Base-by-base conservation (phyloP, 2,888 invertebrate genomes). In the Pollenia amentaria region DNA sequence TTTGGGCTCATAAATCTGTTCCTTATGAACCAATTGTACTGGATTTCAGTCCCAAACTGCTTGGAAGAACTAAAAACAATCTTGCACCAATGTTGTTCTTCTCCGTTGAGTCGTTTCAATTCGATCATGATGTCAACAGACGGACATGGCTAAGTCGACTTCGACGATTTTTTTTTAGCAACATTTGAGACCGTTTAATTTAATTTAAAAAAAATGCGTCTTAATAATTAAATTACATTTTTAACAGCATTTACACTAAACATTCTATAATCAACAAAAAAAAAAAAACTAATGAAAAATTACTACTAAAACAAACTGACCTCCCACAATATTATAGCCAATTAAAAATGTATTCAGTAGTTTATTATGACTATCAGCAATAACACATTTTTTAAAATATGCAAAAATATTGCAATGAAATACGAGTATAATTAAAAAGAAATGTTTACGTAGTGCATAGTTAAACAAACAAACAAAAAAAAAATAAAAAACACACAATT, bases 251-350 rank as follows among this genome's bases (percentile, higher is more conserved):
- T 51, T 51, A 16, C 10, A 21, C 18, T 11, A 6, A 6, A 29
- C 6, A 29, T 29, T 29, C 29, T 21, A 11, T 21, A 14, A 21
- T 29, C 3, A 29, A 29, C 6, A 55, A 55, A 29, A 21, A 21
- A 21, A 21, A 21, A 18, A 55, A 21, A 55, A 21, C 14, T 57
- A 29, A 6, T 29, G 29, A 29, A 29, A 29, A 29, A n/a, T 57
- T 38, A 55, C 4, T 8, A 29, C 29, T 14, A 57, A 29, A 29
- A 57, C 29, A 57, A 57, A 12, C 57, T 57, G 57, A 57, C 57
- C 57, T 38, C 29, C 57, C 57, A 57, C 57, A 57, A 57, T 57
- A 57, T 57, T 55, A 29, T 57, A 12, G 14, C 14, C 29, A 8
- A 29, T 57, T 29, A 14, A 57, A 57, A 29, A 57, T 38, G 9